Conservation (phyloP, 2,888 invertebrate genomes). For the Lingula anatina region DNA sequence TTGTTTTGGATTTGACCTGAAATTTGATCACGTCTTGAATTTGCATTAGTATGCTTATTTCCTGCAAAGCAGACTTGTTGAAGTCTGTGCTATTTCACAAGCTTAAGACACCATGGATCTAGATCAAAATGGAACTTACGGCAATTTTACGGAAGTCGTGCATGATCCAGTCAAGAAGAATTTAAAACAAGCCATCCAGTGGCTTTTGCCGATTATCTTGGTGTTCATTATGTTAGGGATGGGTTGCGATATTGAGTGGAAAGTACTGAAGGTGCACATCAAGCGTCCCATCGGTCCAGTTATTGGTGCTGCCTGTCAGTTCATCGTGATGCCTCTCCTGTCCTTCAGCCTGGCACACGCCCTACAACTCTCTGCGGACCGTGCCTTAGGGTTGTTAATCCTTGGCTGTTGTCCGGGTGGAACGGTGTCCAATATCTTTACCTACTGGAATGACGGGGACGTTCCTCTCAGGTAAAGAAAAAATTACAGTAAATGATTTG, state of each 20-base stretch:
- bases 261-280: slow-evolving; percentile 26
- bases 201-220: slow-evolving; percentile 18
- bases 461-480: slow-evolving; percentile 40
- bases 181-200: too few relatives aligned
- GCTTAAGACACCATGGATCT: too few relatives aligned
- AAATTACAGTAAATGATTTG: too few relatives aligned
- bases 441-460: slow-evolving; percentile 42
- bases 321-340: slow-evolving; percentile 33
- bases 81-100: too few relatives aligned
- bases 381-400: slow-evolving; percentile 44
- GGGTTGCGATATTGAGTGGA: slow-evolving; percentile 37
- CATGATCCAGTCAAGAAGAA: too few relatives aligned
- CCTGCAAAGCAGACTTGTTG: too few relatives aligned
- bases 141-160: too few relatives aligned
- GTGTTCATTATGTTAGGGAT: slow-evolving; percentile 43
- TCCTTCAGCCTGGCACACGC: slow-evolving; percentile 34
- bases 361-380: slow-evolving; percentile 23
- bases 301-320: slow-evolving; percentile 40
- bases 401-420: slow-evolving; percentile 43
- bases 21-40: too few relatives aligned
- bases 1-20: too few relatives aligned
- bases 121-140: too few relatives aligned
- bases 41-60: too few relatives aligned
- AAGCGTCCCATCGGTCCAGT: slow-evolving; percentile 31
- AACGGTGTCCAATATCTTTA: slow-evolving; percentile 40